Evolutionary conservation across 2,797 vertebrate species (phyloP), one percentile per base, ranked within the genome.

Genomic region (Peromyscus melanophrys): DNA sequence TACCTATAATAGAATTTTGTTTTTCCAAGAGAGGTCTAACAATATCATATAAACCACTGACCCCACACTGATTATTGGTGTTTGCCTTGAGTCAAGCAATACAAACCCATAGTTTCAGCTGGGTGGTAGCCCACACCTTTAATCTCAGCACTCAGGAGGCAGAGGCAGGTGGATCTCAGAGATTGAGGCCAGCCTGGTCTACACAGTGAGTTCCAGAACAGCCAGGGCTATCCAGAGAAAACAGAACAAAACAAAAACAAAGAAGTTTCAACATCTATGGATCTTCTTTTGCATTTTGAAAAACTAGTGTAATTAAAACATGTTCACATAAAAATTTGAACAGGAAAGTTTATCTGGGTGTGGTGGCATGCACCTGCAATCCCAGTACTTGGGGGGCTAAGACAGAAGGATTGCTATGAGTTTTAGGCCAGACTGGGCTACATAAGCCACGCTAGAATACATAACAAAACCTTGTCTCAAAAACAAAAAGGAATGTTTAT

Each of bases 241-340:
- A 19, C 8, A 37, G 10, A 71, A 71, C 11, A 75, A 43, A 43
- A 25, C 11, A 40, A 73, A 73, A 73, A 69, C 8, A 69, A 69
- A 69, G 21, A 69, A 23, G 25, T 94, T 92, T 94, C 49, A 89
- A 69, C 12, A 65, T 82, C 49, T 80, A 40, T 16, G 81, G 0
- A 75, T 84, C 82, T 84, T 85, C 34, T 78, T 67, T n/a, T 65
- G 21, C 82, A 81, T 23, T 89, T 95, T 82, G 46, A 67, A 57
- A 84, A 94, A 75, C 8, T 96, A 52, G 29, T 77, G 9, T 37
- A 77, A 61, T 49, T 65, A 52, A 78, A 80, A 78, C n/a, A 37
- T 90, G 23, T n/a, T 65, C 43, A 78, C 43, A 7, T 61, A 90
- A 78, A 92, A 65, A 71, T 23, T 77, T 65, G 8, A 34, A 16